Percentiles rank a stretch among this genome's conserved stretches.
These are phyloP conservation scores for Chlamydotis undulata DNA, from an alignment of 2,113 vertebrate genomes.

Conservation along the genomic window DNA sequence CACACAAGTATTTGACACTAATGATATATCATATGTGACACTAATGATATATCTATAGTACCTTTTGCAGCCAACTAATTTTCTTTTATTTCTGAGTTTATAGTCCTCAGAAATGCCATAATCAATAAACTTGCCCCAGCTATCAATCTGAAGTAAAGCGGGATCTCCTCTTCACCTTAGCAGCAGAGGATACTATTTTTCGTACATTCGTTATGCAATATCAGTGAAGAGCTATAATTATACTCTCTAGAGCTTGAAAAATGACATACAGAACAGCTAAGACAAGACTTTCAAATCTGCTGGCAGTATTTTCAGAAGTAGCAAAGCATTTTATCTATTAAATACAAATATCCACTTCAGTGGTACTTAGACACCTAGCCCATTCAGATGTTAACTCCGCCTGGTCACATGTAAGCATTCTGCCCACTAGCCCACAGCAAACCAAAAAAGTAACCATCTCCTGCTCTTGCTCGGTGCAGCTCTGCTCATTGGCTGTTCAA, in stretches of 20 bases:
- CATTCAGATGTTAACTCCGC: neutral
- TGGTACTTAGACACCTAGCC: neutral
- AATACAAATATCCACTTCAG: neutral
- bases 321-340: neutral
- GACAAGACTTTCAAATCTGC: neutral
- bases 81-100: neutral
- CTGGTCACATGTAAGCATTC: neutral
- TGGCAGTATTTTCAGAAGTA: neutral
- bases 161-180: neutral
- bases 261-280: neutral
- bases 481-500: neutral
- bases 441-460: neutral
- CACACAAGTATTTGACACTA: neutral
- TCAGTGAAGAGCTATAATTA: neutral
- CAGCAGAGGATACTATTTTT: neutral
- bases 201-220: fast-evolving
- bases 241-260: neutral
- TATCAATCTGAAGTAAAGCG: neutral
- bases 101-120: neutral
- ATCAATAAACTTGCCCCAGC: neutral
- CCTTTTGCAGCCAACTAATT: neutral
- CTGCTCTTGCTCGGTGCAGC: neutral
- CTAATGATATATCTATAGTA: neutral
- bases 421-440: neutral
- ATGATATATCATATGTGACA: neutral